phyloP scores from a whole-genome alignment of 2,797 vertebrate genomes.

The Alcedo quadribrachys region DNA sequence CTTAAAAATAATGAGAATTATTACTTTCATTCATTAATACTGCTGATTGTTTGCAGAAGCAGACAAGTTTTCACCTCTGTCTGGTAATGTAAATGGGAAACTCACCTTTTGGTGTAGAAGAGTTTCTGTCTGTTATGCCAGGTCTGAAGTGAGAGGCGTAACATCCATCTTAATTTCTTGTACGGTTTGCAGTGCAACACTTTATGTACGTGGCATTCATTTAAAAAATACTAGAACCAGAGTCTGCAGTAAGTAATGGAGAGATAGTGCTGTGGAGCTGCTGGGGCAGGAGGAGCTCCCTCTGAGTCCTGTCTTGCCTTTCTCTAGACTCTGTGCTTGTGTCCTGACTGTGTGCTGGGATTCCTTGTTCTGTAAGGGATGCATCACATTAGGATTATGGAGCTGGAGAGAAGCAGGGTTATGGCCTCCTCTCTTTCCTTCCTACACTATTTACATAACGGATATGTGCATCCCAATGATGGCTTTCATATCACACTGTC shows the following conservation, averaged over 20 bases:
- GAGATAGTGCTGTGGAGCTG: not conserved
- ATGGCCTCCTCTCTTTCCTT: not conserved
- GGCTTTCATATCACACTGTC: not conserved
- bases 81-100: not conserved
- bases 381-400: not conserved
- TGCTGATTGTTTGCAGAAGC: not conserved
- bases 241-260: not conserved
- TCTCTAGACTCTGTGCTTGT: rapidly evolving
- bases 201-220: not conserved
- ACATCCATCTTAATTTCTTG: not conserved
- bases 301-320: not conserved
- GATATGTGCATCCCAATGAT: not conserved
- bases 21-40: not conserved
- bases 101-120: not conserved
- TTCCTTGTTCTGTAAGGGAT: not conserved
- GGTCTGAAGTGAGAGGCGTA: not conserved
- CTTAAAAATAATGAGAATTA: not conserved
- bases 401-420: not conserved
- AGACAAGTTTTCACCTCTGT: not conserved
- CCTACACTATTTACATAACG: not conserved
- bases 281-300: not conserved
- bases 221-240: not conserved
- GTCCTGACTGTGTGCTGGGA: not conserved
- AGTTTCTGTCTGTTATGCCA: not conserved
- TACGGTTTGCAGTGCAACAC: not conserved